These are phyloP conservation scores for Phyllostomus hastatus DNA, from an alignment of 2,113 vertebrate genomes.

Conservation along the genomic window DNA sequence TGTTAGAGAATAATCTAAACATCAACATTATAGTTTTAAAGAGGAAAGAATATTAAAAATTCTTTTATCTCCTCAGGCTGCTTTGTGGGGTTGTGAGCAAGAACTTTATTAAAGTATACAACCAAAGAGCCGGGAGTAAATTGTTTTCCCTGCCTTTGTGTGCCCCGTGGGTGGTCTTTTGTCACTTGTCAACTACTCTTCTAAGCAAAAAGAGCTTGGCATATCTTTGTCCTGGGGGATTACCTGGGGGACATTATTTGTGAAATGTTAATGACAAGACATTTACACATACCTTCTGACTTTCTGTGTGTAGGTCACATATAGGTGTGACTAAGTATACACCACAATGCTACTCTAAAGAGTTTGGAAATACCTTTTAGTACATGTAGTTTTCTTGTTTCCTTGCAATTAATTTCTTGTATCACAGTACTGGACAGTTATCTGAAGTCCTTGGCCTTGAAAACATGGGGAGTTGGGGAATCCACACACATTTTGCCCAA, in stretches of 20 bases:
- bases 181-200: background rate
- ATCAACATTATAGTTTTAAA: constrained; percentile 16
- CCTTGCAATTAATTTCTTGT: background rate
- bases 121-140: background rate
- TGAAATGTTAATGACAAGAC: background rate
- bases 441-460: background rate
- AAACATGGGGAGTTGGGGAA: background rate
- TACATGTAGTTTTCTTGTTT: background rate
- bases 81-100: background rate
- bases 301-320: background rate
- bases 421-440: background rate
- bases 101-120: constrained; percentile 10
- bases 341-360: background rate
- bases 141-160: background rate
- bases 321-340: background rate
- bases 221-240: background rate
- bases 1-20: background rate
- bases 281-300: constrained; percentile 25
- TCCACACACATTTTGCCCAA: background rate
- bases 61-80: background rate
- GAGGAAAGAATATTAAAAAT: background rate
- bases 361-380: constrained; percentile 12
- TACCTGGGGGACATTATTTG: background rate
- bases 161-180: background rate
- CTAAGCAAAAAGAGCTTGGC: constrained; percentile 4